These are phyloP conservation scores for Tyria jacobaeae DNA, from an alignment of 2,888 invertebrate genomes.

Conservation along the genomic window DNA sequence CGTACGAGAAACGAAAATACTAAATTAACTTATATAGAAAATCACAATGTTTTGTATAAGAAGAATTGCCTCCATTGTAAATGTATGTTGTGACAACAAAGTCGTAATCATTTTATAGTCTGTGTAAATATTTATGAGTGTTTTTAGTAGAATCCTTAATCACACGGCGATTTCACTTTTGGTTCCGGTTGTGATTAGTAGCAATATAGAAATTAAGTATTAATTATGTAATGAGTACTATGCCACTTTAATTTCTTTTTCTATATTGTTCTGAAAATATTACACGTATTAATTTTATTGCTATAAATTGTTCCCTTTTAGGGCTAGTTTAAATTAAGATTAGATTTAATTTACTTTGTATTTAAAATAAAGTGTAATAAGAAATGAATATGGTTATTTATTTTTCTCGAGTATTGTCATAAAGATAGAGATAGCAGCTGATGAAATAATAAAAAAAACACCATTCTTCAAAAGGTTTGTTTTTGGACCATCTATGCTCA, in stretches of 20 bases:
- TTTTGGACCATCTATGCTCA: too few species aligned
- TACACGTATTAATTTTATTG: constrained; percentile 27
- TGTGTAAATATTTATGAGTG: constrained; percentile 18
- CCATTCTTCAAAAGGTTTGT: too few species aligned
- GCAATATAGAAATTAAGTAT: constrained; percentile 54
- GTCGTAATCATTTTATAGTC: not conserved
- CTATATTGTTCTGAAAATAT: constrained; percentile 15
- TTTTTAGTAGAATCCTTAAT: constrained; percentile 18
- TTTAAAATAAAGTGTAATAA: constrained; percentile 53
- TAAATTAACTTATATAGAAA: not conserved
- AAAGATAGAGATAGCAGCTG: too few species aligned
- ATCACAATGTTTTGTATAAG: not conserved
- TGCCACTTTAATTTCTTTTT: constrained; percentile 6
- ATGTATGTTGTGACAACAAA: not conserved
- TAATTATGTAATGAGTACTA: constrained; percentile 37
- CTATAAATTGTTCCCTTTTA: constrained; percentile 48
- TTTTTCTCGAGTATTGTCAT: not conserved
- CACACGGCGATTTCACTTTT: constrained; percentile 37
- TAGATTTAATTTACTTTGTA: constrained; percentile 61
- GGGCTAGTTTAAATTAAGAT: constrained; percentile 58
- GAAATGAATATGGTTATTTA: not conserved
- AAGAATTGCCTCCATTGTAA: not conserved
- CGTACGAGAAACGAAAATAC: too few species aligned
- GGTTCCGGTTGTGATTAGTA: constrained; percentile 65
- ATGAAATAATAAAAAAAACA: too few species aligned